Base-by-base conservation (phyloP, 2,113 vertebrate species). In the Tachysurus vachellii region DNA sequence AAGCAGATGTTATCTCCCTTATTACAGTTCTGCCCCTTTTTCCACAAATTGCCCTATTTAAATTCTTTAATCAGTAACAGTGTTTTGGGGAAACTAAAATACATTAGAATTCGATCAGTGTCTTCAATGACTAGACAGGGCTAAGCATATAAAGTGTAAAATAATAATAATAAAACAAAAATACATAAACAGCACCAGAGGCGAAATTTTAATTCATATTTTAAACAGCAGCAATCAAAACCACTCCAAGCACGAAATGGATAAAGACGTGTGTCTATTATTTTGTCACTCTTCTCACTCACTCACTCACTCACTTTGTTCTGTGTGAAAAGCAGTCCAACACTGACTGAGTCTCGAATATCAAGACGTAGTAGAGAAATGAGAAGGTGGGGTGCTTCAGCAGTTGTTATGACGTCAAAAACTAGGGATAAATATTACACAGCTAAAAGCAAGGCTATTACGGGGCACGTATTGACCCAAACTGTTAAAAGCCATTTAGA, bases 211-310 rank as follows among this genome's bases (percentile, higher is more conserved):
- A 28, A 42, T 80, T 57, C 59, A 86, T 71, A 86, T 83, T 86
- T 87, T 56, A 83, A 88, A 80, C 84, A 88, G 66, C 6, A 73
- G 56, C 89, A 53, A 66, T 79, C 81, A 82, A 86, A 88, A 86
- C 70, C 87, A 86, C 80, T 81, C 84, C 31, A 76, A 70, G 71
- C 82, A 77, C 80, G 86, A 83, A 88, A 90, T 70, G 81, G 81
- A 79, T 57, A 66, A 61, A 75, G 56, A 70, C 28, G 50, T 76
- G 47, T 53, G 85, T 86, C 77, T 47, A 56, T 54, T 86, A 80
- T 70, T 73, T 87, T 77, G 28, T 85, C 44, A 8, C 36, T 61
- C 56, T 23, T 44, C 53, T 59, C 64, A 42, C 77, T 59, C 64
- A 16, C 53, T 59, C 64, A 42, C 77, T 59, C 64, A 10, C 47